Evolutionary conservation across 53 echinoderm and acorn worm species (phyloP), one percentile per base, ranked within the genome.

Genomic region (Henricia sp.): DNA sequence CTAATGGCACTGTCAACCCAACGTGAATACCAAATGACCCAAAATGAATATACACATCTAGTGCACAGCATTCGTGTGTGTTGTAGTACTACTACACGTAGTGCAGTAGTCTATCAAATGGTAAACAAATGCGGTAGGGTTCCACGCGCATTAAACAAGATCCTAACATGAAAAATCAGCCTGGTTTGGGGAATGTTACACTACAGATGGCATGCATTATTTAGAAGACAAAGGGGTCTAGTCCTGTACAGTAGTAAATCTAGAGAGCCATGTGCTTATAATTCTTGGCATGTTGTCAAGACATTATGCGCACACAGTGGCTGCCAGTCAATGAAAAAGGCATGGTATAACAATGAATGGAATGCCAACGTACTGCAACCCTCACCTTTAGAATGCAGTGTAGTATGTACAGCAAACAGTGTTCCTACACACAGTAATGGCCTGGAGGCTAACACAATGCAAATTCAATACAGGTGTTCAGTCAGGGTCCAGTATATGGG

Each of bases 331-430:
- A 80, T 62, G 80, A 80, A 64, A 38, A 38, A 44, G 46, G 70
- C 25, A 50, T 44, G 62, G 19, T 48, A 80, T 48, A 80, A 64
- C 80, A 80, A 80, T 64, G 80, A 80, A 35, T 50, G 64, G 80
- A 38, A 80, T 80, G 80, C 64, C 80, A 65, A 64, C 30, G 80
- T 57, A 80, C 80, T 80, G 80, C 46, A 50, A n/a, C n/a, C n/a
- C 80, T 80, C 80, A 80, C 80, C 80, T 80, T 46, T 46, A 6
- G 19, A 21, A n/a, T 37, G 11, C 52, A 30, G 50, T n/a, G n/a
- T n/a, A n/a, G 20, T 8, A 56, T 23, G 24, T 20, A 23, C 19
- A 10, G 53, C 53, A 0, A 27, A 27, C 25, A 23, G 56, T 19
- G 44, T 44, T 44, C 44, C 6, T 44, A 44, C 44, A 44, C 44